A percentile compares a stretch with the other conserved stretches of the same genome.
Conservation (phyloP, 2,888 invertebrate genomes). For the Choreutis nemorana region DNA sequence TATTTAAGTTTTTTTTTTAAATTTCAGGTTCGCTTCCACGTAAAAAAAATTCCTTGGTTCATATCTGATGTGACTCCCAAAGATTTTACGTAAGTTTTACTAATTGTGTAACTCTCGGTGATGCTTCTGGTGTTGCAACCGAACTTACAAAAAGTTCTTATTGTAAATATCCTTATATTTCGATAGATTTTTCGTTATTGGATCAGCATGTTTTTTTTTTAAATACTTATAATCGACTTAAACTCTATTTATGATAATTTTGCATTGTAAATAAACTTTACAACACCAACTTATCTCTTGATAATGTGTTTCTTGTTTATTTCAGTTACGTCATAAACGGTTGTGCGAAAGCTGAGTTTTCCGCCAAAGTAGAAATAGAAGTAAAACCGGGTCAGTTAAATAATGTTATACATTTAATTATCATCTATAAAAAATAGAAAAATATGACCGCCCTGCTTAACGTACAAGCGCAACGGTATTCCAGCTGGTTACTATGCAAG, state of each 20-base stretch:
- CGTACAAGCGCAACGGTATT: too few species aligned
- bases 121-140: too few species aligned
- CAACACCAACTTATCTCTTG: background rate
- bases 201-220: too few species aligned
- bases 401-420: too few species aligned
- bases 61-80: slow-evolving; percentile 84
- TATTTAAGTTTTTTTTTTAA: background rate
- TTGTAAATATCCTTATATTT: background rate
- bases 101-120: too few species aligned
- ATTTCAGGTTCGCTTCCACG: slow-evolving; percentile 77
- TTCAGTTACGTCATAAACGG: slow-evolving; percentile 47
- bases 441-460: too few species aligned
- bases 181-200: background rate
- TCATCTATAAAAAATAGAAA: too few species aligned
- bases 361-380: too few species aligned
- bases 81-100: slow-evolving; percentile 71
- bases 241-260: background rate
- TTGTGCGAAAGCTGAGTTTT: slow-evolving; percentile 17
- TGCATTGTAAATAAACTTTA: background rate
- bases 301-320: slow-evolving; percentile 27
- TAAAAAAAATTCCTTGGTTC: slow-evolving; percentile 94
- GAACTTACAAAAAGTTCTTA: too few species aligned
- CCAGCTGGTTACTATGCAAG: too few species aligned
- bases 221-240: too few species aligned
- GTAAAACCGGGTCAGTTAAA: too few species aligned